Conservation (phyloP, 2,888 invertebrate genomes). For the Ectobius pallidus region DNA sequence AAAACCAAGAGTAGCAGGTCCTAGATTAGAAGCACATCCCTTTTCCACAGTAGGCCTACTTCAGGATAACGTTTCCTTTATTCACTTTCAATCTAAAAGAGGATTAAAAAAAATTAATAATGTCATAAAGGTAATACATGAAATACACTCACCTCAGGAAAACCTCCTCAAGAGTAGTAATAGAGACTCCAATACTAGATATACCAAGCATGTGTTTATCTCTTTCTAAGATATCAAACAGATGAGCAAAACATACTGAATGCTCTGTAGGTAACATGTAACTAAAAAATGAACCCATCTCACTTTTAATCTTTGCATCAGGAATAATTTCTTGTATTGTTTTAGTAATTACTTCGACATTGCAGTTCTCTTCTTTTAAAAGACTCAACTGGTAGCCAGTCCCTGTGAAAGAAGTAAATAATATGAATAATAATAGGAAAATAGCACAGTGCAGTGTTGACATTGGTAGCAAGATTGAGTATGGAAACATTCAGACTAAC, state of each 20-base stretch:
- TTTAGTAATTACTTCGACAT: conserved; percentile 48
- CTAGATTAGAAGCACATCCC: no score
- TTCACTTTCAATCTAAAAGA: no score
- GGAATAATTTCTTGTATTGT: conserved; percentile 54
- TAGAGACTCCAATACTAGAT: conserved; percentile 78
- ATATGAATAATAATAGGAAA: no score
- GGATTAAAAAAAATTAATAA: no score
- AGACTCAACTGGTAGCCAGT: conserved; percentile 74
- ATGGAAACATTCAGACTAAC: no score
- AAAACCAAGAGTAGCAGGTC: no score
- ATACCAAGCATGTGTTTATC: conserved; percentile 67
- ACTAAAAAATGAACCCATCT: conserved; percentile 56
- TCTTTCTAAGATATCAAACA: conserved; percentile 69
- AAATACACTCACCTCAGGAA: conserved; percentile 65
- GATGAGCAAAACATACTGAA: conserved; percentile 61
- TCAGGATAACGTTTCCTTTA: no score
- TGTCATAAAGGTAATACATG: no score
- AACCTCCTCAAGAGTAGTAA: conserved; percentile 93
- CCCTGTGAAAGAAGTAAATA: no score
- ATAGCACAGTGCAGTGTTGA: no score
- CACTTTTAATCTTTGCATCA: conserved; percentile 54
- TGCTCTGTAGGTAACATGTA: conserved; percentile 63
- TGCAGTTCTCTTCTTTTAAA: conserved; percentile 55
- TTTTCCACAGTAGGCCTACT: no score
- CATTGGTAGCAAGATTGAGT: no score